Conservation (phyloP, 2,888 invertebrate genomes). For the Spatulosminthurus flaviceps region DNA sequence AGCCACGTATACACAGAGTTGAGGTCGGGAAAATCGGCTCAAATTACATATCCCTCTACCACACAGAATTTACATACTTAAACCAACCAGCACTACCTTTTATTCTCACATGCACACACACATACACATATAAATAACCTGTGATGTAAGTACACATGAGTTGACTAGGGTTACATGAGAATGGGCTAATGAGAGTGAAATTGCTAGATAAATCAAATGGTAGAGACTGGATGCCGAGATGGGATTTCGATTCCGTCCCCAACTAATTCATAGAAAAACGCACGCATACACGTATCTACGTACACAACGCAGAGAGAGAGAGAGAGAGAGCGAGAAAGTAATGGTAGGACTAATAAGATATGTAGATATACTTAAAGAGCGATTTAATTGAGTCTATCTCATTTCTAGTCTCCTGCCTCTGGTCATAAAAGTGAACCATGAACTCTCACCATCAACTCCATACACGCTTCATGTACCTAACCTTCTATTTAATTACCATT, state of each 20-base stretch:
- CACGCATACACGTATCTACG: neutral
- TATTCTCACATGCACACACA: no score
- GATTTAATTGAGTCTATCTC: slow-evolving; percentile 32
- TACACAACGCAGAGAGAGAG: no score
- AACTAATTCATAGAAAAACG: slow-evolving; percentile 24
- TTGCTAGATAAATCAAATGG: slow-evolving; percentile 37
- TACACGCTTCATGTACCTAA: neutral
- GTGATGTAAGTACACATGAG: slow-evolving; percentile 12
- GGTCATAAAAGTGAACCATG: slow-evolving; percentile 34
- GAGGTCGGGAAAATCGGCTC: no score
- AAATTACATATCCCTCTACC: no score
- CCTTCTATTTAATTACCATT: slow-evolving; percentile 3
- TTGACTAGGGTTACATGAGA: slow-evolving; percentile 10
- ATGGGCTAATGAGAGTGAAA: slow-evolving; percentile 37
- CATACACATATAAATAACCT: no score
- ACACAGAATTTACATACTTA: no score
- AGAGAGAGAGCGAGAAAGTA: no score
- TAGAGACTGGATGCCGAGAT: neutral
- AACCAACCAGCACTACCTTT: no score
- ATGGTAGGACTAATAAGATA: no score
- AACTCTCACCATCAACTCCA: slow-evolving; percentile 20
- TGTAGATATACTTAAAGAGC: neutral
- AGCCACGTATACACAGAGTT: no score
- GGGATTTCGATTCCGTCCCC: slow-evolving; percentile 35
- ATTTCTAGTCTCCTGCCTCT: neutral